Base-by-base conservation (phyloP, 2,113 vertebrate genomes). In the Alethe diademata region DNA sequence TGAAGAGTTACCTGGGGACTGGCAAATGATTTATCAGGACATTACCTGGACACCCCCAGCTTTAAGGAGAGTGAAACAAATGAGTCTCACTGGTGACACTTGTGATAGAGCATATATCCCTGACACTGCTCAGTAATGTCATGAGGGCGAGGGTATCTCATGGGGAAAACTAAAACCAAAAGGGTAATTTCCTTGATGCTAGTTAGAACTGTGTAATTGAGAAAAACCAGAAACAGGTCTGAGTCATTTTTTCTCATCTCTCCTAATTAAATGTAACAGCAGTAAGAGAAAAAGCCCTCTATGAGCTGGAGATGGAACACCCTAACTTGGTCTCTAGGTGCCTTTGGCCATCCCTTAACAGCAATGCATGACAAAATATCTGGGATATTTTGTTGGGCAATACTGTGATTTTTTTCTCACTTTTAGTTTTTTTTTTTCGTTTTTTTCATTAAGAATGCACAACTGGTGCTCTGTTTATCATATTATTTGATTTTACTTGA, bases 91-190 rank as follows among this genome's bases (percentile, higher is more conserved):
- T 3, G 69, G 36, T 26, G 82, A 43, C 14, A 26, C 31, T 5
- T 33, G 38, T 35, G 56, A 47, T 3, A 23, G 14, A 56, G 48
- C 25, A 3, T 5, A 3, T 5, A 31, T 29, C 45, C 80, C 47
- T 47, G 78, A 25, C 19, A 11, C 8, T 22, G 73, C 56, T 28
- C 0, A 0, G 26, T 5, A 36, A 1, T 18, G 38, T 31, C 25
- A 1, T 1, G 11, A 35, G 65, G 20, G 65, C 1, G 0, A n/a
- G 2, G 2, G 29, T 16, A 36, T 23, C 54, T 38, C 53, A 5
- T 5, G 4, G 28, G 18, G 47, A 13, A 66, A 78, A 79, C 48
- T 5, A 18, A 42, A 58, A 58, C 20, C 17, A 33, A 60, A 60
- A 60, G 16, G 51, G 48, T 13, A 5, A 53, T 54, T 70, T 73